Evolutionary conservation across 2,888 invertebrate species (phyloP).

Genomic region (Stenoptilia bipunctidactyla): DNA sequence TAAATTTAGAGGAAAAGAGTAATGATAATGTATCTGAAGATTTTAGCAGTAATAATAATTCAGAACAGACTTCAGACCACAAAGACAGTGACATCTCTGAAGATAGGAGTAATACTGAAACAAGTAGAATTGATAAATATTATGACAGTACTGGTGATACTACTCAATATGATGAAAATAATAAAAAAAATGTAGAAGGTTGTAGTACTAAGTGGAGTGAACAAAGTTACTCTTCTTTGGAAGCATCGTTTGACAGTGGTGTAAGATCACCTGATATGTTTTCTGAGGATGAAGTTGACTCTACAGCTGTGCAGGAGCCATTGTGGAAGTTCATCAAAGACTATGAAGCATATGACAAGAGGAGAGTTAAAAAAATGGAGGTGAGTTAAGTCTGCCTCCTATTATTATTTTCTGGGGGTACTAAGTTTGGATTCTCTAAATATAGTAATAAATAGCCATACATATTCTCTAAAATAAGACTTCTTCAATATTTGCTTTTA

Average conservation of each 20-base stretch:
- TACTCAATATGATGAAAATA: slow-evolving; percentile 36
- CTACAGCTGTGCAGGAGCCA: slow-evolving; percentile 27
- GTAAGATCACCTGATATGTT: slow-evolving; percentile 76
- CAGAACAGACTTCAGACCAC: background rate
- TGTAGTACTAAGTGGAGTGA: slow-evolving; percentile 49
- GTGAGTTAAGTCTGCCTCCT: slow-evolving; percentile 21
- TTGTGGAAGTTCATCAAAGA: slow-evolving; percentile 52
- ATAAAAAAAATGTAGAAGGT: slow-evolving; percentile 30
- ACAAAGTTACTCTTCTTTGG: slow-evolving; percentile 52
- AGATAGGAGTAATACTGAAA: slow-evolving; percentile 16
- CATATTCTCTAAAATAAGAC: background rate
- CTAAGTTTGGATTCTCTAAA: background rate
- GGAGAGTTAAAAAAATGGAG: slow-evolving; percentile 48
- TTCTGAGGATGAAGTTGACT: slow-evolving; percentile 63
- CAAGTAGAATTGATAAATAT: slow-evolving; percentile 28
- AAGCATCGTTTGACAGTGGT: slow-evolving; percentile 61
- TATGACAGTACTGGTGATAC: slow-evolving; percentile 44
- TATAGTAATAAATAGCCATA: too few relatives aligned
- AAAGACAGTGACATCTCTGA: slow-evolving; percentile 2
- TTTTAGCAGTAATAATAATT: slow-evolving; percentile 4
- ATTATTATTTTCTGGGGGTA: background rate
- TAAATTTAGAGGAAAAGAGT: slow-evolving; percentile 28
- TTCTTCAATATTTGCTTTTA: background rate
- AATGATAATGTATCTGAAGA: slow-evolving; percentile 19
- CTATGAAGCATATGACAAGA: slow-evolving; percentile 49